A percentile compares a stretch with the other conserved stretches of the same genome.
Conservation (phyloP, 1,140 invertebrate species). For the Drosophila cardini region DNA sequence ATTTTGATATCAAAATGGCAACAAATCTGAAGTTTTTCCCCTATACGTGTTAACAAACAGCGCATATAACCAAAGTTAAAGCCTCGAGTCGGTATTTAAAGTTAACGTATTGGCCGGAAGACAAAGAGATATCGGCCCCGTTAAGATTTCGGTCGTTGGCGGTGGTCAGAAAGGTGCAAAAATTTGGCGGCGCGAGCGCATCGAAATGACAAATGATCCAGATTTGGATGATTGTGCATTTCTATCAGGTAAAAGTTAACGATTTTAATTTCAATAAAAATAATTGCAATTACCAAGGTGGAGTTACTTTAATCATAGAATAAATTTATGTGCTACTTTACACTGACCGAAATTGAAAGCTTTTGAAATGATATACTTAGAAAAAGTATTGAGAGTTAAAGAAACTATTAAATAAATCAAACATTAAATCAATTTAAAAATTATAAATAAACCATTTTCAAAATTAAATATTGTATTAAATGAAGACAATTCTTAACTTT, state of each 20-base stretch:
- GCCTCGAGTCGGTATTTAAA: conserved; percentile 44
- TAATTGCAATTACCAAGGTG: conserved; percentile 34
- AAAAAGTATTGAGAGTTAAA: too few relatives aligned
- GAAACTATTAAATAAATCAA: too few relatives aligned
- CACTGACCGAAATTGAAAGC: too few relatives aligned
- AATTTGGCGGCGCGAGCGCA: conserved; percentile 85
- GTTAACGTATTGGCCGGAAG: conserved; percentile 84
- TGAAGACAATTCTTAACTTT: too few relatives aligned
- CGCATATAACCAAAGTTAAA: neutral
- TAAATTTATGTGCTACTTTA: too few relatives aligned
- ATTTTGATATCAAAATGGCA: conserved; percentile 27
- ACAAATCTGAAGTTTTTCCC: conserved; percentile 5
- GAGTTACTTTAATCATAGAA: too few relatives aligned
- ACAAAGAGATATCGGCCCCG: conserved; percentile 83
- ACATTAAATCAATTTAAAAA: too few relatives aligned
- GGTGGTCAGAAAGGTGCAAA: conserved; percentile 84
- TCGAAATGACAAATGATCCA: conserved; percentile 88
- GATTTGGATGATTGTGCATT: conserved; percentile 97
- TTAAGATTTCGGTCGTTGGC: conserved; percentile 85
- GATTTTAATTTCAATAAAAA: neutral
- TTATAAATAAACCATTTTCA: too few relatives aligned
- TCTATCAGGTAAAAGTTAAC: conserved; percentile 89
- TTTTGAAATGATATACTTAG: too few relatives aligned
- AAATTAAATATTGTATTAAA: too few relatives aligned
- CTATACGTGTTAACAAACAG: neutral